phyloP scores from a whole-genome alignment of 2,797 vertebrate species.

The Betta splendens region DNA sequence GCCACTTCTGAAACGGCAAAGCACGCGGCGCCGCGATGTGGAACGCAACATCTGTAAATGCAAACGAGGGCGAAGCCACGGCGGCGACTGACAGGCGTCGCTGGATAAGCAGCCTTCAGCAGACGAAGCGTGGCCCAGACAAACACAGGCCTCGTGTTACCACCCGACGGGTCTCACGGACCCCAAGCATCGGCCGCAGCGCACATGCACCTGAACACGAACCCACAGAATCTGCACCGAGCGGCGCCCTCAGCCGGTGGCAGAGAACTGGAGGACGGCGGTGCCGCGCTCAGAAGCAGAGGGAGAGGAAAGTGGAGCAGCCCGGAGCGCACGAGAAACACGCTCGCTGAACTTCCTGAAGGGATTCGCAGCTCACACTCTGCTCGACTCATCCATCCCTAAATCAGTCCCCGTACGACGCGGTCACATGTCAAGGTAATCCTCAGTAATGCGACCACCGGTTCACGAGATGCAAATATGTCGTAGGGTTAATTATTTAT shows the following conservation, averaged over 20 bases:
- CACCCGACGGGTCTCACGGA: constrained; percentile 10
- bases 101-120: constrained; percentile 17
- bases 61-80: too few species aligned
- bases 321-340: constrained; percentile 52
- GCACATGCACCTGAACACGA: too few species aligned
- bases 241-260: constrained; percentile 61
- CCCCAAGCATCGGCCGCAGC: constrained; percentile 15
- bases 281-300: constrained; percentile 40
- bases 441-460: constrained; percentile 39
- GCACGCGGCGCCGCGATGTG: background rate
- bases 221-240: constrained; percentile 61
- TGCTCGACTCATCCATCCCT: constrained; percentile 19
- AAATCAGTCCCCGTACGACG: constrained; percentile 15
- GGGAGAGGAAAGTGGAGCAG: constrained; percentile 62
- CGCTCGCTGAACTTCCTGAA: constrained; percentile 55
- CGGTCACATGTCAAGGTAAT: constrained; percentile 41
- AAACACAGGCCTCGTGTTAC: background rate
- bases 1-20: background rate
- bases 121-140: constrained; percentile 24
- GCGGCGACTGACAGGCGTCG: too few species aligned
- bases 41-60: constrained; percentile 1
- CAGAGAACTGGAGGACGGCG: constrained; percentile 60
- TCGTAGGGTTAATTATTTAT: constrained; percentile 67
- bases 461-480: constrained; percentile 67
- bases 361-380: constrained; percentile 34